A percentile compares a stretch with the other conserved stretches of the same genome.
These are phyloP conservation scores for Ernsta delagoae DNA, from an alignment of 2,888 invertebrate species.

Conservation along the genomic window DNA sequence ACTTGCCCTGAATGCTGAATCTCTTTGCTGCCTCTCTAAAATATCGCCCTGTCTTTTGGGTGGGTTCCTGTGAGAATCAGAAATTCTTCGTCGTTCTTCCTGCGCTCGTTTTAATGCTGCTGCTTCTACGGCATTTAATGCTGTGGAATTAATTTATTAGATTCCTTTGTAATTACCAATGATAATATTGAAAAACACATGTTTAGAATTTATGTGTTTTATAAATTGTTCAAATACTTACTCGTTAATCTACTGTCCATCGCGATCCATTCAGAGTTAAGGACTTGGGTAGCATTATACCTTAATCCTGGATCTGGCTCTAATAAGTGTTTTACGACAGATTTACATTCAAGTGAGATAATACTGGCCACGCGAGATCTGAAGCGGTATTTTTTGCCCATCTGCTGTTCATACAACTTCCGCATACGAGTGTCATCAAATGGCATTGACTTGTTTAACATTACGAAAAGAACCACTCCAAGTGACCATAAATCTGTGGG, in stretches of 20 bases:
- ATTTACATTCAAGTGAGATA: slow-evolving; percentile 86
- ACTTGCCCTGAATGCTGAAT: slow-evolving; percentile 50
- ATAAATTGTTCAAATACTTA: slow-evolving; percentile 50
- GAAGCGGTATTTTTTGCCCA: slow-evolving; percentile 86
- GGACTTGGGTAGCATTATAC: slow-evolving; percentile 82
- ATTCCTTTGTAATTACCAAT: no score
- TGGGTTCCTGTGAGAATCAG: slow-evolving; percentile 56
- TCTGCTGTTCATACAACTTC: slow-evolving; percentile 87
- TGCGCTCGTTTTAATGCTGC: slow-evolving; percentile 85
- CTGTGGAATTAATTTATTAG: slow-evolving; percentile 42
- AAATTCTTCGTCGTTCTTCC: slow-evolving; percentile 72
- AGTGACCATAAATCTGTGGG: slow-evolving; percentile 92
- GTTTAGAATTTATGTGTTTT: no score
- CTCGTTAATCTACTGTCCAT: slow-evolving; percentile 87
- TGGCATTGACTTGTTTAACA: slow-evolving; percentile 93
- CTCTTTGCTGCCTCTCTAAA: slow-evolving; percentile 56
- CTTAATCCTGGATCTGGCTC: slow-evolving; percentile 88
- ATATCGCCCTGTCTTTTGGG: slow-evolving; percentile 70
- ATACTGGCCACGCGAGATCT: slow-evolving; percentile 85
- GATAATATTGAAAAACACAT: no score
- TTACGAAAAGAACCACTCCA: slow-evolving; percentile 92
- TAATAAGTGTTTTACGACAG: slow-evolving; percentile 86
- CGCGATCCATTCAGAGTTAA: slow-evolving; percentile 87
- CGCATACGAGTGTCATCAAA: slow-evolving; percentile 92
- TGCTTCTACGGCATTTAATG: slow-evolving; percentile 85